Base-by-base conservation (phyloP, 2,797 vertebrate species). In the Bucorvus abyssinicus region DNA sequence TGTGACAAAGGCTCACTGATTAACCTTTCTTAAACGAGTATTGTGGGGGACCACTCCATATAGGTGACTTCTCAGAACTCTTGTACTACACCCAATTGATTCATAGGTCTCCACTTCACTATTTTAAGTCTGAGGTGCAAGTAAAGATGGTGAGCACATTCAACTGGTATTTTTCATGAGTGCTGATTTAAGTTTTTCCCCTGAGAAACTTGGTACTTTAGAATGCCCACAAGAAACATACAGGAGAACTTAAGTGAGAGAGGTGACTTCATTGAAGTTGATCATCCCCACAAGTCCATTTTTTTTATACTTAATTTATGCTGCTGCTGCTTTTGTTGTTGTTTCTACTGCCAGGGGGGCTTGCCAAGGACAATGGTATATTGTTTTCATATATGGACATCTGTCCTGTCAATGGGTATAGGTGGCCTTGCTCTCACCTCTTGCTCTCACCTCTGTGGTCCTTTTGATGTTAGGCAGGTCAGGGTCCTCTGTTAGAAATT, bases 21-120 rank as follows among this genome's bases (percentile, higher is more conserved):
- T 26, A 60, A 84, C 32, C 63, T 23, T 10, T 3, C 18, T 69
- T 75, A 21, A 74, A 92, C 67, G 45, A 0, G 1, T 26, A 7
- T n/a, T 74, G 36, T 0, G 0, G 26, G 38, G 34, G 14, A 77
- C 6, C 2, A 3, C 29, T 27, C 10, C 18, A 8, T 11, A 40
- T 0, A 57, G 9, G 20, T 1, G 1, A 32, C 30, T 76, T 59
- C 44, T 92, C 34, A 74, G 52, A 84, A 77, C 22, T 57, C 29
- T 10, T 22, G 24, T 29, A 27, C 27, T 64, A 30, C 19, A 40
- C 8, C 10, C 2, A 44, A 26, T 2, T 38, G 23, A 70, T 60
- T 60, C 47, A 60, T 2, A 61, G 42, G 22, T 55, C 49, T 88
- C 23, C n/a, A 17, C 7, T 83, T 87, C 75, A 53, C 26, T 36